Percentiles rank a stretch among this genome's conserved stretches.
Evolutionary conservation across 2,888 invertebrate species (phyloP).

Genomic region (Cetonia aurata): DNA sequence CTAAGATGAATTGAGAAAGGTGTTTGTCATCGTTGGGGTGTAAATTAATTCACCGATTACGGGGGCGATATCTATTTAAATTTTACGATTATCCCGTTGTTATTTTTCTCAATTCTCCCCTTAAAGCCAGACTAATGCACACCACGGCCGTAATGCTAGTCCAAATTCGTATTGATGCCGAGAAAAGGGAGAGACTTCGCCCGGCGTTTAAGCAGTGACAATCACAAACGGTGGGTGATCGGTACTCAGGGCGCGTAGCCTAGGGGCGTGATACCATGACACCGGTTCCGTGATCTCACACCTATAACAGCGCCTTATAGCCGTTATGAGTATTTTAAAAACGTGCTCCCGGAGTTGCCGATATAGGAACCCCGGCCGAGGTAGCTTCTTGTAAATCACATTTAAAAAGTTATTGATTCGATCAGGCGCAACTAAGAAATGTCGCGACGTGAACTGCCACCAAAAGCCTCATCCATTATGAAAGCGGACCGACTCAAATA

Average conservation of each 20-base stretch:
- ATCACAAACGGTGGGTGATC: constrained; percentile 46
- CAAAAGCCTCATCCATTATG: constrained; percentile 31
- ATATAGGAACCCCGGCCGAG: not conserved
- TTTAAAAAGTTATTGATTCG: constrained; percentile 37
- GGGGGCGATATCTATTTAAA: constrained; percentile 45
- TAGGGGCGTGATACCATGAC: constrained; percentile 50
- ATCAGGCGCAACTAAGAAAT: constrained; percentile 22
- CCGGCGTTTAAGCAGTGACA: constrained; percentile 46
- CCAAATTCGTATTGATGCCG: constrained; percentile 38
- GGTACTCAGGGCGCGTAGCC: constrained; percentile 51
- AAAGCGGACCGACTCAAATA: constrained; percentile 25
- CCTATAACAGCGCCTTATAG: constrained; percentile 51
- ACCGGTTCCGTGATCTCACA: constrained; percentile 50
- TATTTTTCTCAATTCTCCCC: constrained; percentile 47
- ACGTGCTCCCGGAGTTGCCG: constrained; percentile 44
- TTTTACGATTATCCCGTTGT: constrained; percentile 43
- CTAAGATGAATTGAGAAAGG: too few relatives aligned
- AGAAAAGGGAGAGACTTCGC: not conserved
- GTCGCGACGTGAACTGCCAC: constrained; percentile 13
- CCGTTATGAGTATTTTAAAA: constrained; percentile 52
- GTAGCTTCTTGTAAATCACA: constrained; percentile 29
- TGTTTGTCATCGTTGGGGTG: constrained; percentile 16
- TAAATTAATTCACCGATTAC: constrained; percentile 37
- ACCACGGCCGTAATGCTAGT: constrained; percentile 12
- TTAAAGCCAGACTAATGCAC: constrained; percentile 44